phyloP scores from a whole-genome alignment of 2,888 invertebrate genomes.

The Cataglyphis altisquamis region DNA sequence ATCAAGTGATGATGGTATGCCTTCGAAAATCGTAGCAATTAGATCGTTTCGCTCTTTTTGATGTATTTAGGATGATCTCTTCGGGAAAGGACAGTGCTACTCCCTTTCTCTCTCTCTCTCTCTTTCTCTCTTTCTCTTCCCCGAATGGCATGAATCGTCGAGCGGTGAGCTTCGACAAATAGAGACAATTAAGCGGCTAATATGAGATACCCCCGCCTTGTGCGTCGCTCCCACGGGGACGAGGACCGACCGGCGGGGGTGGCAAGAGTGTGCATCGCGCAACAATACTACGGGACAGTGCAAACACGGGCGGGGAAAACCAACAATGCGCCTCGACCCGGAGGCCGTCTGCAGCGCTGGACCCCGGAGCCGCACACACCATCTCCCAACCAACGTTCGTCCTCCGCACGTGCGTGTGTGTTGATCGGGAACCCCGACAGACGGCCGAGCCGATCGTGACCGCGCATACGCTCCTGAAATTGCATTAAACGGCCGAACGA shows the following conservation, averaged over 20 bases:
- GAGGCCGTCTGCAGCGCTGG: conserved; percentile 50
- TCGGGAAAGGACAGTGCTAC: conserved; percentile 25
- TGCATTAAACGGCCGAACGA: conserved; percentile 67
- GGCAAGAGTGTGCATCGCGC: conserved; percentile 56
- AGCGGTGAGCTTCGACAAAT: conserved; percentile 75
- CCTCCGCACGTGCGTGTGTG: conserved; percentile 38
- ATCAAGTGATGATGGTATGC: not conserved
- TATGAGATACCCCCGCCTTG: conserved; percentile 76
- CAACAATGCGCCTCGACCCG: conserved; percentile 74
- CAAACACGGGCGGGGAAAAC: conserved; percentile 74
- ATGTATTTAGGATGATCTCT: conserved; percentile 7
- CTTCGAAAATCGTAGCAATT: not conserved
- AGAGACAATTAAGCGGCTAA: conserved; percentile 80
- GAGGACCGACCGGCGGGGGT: not conserved
- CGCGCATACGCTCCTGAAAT: conserved; percentile 70
- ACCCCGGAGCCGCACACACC: conserved; percentile 4
- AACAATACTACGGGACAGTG: conserved; percentile 75
- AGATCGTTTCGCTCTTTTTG: not conserved
- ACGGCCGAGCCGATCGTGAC: conserved; percentile 62
- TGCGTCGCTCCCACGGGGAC: conserved; percentile 70
- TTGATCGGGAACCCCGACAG: conserved; percentile 40
- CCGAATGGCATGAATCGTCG: conserved; percentile 69
- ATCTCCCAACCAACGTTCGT: not conserved
- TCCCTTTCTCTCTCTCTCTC: conserved; percentile 25
- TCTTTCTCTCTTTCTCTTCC: conserved; percentile 21